Base-by-base conservation (phyloP, 2,113 vertebrate species). In the Porphyrio hochstetteri region DNA sequence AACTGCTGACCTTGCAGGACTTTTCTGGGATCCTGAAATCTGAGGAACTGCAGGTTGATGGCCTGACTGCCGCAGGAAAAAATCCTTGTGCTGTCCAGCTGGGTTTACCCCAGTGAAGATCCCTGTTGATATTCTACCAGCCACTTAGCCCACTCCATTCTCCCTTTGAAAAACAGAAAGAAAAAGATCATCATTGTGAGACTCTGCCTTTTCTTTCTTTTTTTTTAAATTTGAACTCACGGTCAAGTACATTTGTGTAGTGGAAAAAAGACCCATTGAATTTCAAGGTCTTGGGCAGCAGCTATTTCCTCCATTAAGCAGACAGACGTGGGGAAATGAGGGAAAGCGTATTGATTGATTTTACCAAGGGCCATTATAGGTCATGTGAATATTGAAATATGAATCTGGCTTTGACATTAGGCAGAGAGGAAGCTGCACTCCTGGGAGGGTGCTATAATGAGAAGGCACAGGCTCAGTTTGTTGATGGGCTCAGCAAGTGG, bases 291-390 rank as follows among this genome's bases (percentile, higher is more conserved):
- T 91, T 3, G 13, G 64, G 78, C 81, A 95, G 90, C 46, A 94
- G 75, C 91, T 88, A 91, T 95, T 97, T 95, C 94, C 86, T 96
- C 92, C 92, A 93, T 95, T 97, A 95, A 86, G 90, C 68, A 90
- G 77, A 19, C 0, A 1, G 75, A 86, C 2, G 4, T 75, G 83
- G 77, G 68, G 72, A 97, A 97, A 95, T 94, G 92, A 97, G 93
- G 81, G 70, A 93, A 93, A 53, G 38, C 7, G 1, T 93, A 95
- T 94, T 85, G 96, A 96, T 77, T 97, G 91, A 79, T 95, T 95
- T 97, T 92, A 96, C 76, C 82, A 77, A 88, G 81, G 83, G 85
- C 90, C 91, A 88, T 97, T 97, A 93, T 70, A 72, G 86, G 82
- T 88, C 33, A 3, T 74, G 78, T 70, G 70, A 69, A 46, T 87